Evolutionary conservation across 2,113 vertebrate species (phyloP).

Genomic region (Prolemur simus): DNA sequence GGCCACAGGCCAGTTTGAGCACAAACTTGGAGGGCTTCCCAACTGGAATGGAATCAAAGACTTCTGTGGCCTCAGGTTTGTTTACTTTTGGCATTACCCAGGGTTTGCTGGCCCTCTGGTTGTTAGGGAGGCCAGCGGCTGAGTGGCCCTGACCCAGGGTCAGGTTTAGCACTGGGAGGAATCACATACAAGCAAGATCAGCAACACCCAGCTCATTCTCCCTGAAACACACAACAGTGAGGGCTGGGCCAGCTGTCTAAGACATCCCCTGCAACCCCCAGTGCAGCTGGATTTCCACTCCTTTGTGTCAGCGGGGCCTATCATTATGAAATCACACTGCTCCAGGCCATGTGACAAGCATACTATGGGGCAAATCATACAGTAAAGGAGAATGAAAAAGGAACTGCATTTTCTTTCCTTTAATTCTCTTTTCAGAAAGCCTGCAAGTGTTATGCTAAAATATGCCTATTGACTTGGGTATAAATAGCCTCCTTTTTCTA

Average conservation of each 20-base stretch:
- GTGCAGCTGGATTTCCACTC: conserved; percentile 71
- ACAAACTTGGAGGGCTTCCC: background rate
- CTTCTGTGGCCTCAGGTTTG: background rate
- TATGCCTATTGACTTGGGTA: conserved; percentile 73
- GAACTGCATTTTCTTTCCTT: conserved; percentile 63
- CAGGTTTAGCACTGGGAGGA: background rate
- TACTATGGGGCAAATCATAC: conserved; percentile 66
- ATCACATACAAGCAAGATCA: background rate
- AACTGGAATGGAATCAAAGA: conserved; percentile 43
- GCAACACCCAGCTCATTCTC: conserved; percentile 8
- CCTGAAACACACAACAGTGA: background rate
- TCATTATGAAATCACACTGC: conserved; percentile 69
- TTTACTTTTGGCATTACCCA: background rate
- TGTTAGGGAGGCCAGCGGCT: background rate
- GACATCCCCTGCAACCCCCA: background rate
- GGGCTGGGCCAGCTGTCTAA: conserved; percentile 62
- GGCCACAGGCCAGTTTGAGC: background rate
- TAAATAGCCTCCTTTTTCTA: conserved; percentile 72
- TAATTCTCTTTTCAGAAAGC: conserved; percentile 67
- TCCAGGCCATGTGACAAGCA: conserved; percentile 63
- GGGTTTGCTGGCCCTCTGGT: background rate
- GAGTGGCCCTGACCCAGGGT: background rate
- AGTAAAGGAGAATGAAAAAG: conserved; percentile 65
- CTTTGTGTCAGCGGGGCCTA: conserved; percentile 42
- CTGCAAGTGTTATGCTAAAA: conserved; percentile 71